A percentile compares a stretch with the other conserved stretches of the same genome.
Evolutionary conservation across 2,797 vertebrate species (phyloP).

Genomic region (Melanotaenia nigrans): DNA sequence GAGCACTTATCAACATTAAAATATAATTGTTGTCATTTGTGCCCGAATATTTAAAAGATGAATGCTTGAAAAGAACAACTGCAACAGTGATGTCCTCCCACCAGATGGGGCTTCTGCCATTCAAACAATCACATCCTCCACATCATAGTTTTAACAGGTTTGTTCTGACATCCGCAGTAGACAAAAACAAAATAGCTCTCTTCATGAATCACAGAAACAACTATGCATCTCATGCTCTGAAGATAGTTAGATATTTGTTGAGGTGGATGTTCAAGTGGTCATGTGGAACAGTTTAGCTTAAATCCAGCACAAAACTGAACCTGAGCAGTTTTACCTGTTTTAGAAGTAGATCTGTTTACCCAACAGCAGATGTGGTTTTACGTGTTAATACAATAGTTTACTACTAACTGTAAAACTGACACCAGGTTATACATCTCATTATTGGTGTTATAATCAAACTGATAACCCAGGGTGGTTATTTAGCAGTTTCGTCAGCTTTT

Average conservation of each 20-base stretch:
- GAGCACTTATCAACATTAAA: background rate
- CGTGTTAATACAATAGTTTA: background rate
- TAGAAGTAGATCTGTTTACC: conserved; percentile 2
- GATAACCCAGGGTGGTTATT: background rate
- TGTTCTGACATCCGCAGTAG: conserved; percentile 7
- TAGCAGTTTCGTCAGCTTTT: background rate
- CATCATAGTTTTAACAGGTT: background rate
- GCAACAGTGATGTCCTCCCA: conserved; percentile 60
- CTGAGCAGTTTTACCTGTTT: background rate
- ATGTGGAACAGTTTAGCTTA: background rate
- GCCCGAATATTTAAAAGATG: background rate
- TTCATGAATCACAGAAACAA: background rate
- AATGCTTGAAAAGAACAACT: conserved; percentile 16
- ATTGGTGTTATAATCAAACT: no score
- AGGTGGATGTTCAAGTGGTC: background rate
- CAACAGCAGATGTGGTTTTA: background rate
- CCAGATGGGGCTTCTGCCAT: conserved; percentile 72
- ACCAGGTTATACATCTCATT: background rate
- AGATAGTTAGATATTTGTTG: background rate
- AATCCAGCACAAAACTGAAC: conserved; percentile 18
- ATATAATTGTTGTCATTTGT: background rate
- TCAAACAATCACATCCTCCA: conserved; percentile 25
- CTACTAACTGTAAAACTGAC: background rate
- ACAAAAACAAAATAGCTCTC: conserved; percentile 8
- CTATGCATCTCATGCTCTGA: background rate